A percentile compares a stretch with the other conserved stretches of the same genome.
These are phyloP conservation scores for Spodoptera litura DNA, from an alignment of 1,140 invertebrate species.

Conservation along the genomic window DNA sequence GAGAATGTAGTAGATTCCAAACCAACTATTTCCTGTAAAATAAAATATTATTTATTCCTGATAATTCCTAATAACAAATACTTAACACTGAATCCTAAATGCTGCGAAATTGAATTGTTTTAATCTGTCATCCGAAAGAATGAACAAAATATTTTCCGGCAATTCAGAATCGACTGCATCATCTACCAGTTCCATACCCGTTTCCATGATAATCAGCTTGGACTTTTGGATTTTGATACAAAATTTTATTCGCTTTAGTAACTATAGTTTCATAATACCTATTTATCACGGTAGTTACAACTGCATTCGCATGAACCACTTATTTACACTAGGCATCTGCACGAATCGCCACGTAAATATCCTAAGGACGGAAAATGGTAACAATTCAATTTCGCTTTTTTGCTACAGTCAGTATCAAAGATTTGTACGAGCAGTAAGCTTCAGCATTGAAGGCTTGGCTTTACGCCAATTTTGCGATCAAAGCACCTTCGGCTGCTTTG, in stretches of 20 bases:
- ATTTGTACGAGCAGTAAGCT: conserved; percentile 75
- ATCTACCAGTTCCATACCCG: conserved; percentile 43
- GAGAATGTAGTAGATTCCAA: conserved; percentile 27
- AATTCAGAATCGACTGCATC: conserved; percentile 47
- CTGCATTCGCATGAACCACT: conserved; percentile 81
- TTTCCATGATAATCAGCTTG: conserved; percentile 48
- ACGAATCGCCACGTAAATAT: conserved; percentile 73
- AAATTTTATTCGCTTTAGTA: conserved; percentile 59
- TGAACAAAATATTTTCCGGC: conserved; percentile 29
- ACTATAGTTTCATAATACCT: conserved; percentile 56
- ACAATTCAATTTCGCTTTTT: conserved; percentile 86
- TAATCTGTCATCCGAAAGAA: conserved; percentile 50
- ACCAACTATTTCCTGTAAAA: conserved; percentile 33
- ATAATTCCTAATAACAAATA: conserved; percentile 20
- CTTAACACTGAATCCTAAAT: conserved; percentile 39
- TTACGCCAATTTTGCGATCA: conserved; percentile 67
- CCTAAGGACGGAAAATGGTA: conserved; percentile 75
- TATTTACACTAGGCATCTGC: conserved; percentile 73
- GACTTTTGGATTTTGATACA: conserved; percentile 41
- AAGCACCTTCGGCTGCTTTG: conserved; percentile 67
- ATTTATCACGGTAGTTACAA: conserved; percentile 77
- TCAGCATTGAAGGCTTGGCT: conserved; percentile 74
- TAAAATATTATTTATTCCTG: conserved; percentile 25
- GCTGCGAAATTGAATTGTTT: conserved; percentile 85
- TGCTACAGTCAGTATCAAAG: conserved; percentile 73